Percentiles rank a stretch among this genome's conserved stretches.
These are phyloP conservation scores for Shargacucullia verbasci DNA, from an alignment of 2,888 invertebrate species.

Conservation along the genomic window DNA sequence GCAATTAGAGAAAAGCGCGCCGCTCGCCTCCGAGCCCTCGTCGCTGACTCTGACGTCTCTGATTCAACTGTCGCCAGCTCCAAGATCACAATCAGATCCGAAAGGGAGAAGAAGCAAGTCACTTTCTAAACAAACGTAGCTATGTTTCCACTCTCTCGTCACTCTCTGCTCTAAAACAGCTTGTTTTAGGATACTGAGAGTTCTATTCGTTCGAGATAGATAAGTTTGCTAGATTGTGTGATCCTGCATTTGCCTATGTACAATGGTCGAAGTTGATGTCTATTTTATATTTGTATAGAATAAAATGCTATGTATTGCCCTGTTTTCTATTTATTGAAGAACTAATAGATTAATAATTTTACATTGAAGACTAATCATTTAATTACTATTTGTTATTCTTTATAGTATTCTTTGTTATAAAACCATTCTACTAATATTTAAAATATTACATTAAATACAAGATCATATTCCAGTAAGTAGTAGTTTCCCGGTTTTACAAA, in stretches of 20 bases:
- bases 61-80: slow-evolving; percentile 75
- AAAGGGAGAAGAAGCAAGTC: slow-evolving; percentile 86
- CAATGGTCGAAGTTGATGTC: slow-evolving; percentile 74
- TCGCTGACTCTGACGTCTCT: slow-evolving; percentile 89
- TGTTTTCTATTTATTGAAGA: slow-evolving; percentile 76
- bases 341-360: slow-evolving; percentile 56
- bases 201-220: slow-evolving; percentile 67
- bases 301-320: slow-evolving; percentile 77
- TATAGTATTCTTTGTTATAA: too few relatives aligned
- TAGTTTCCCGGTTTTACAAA: background rate
- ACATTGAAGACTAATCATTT: slow-evolving; percentile 35
- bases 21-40: slow-evolving; percentile 91
- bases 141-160: slow-evolving; percentile 46
- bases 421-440: background rate
- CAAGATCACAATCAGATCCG: slow-evolving; percentile 79
- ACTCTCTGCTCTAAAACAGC: slow-evolving; percentile 64
- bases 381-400: slow-evolving; percentile 26
- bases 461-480: background rate
- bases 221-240: slow-evolving; percentile 75
- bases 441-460: background rate
- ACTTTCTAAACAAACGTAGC: slow-evolving; percentile 75
- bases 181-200: slow-evolving; percentile 62
- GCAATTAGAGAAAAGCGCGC: slow-evolving; percentile 92
- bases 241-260: slow-evolving; percentile 80
- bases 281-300: slow-evolving; percentile 84